Evolutionary conservation across 2,888 invertebrate species (phyloP), one percentile per base, ranked within the genome.

Genomic region (Trichopoda pennipes): DNA sequence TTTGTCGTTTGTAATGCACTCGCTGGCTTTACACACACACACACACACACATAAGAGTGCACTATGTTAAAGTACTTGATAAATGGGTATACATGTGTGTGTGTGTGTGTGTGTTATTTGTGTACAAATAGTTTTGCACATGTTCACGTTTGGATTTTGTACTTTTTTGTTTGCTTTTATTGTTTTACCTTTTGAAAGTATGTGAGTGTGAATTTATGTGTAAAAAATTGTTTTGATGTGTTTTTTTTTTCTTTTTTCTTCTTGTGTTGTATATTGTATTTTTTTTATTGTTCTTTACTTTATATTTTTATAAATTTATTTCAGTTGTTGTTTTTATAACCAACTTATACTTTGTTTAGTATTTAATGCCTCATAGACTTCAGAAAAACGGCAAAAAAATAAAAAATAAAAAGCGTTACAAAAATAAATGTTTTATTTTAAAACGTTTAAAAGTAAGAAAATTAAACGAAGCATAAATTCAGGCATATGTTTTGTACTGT

Each of bases 401-500:
- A 28, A 51, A 7, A 23, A 51, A 42, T 28, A 14, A 12, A 17
- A 23, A 75, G 66, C 78, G 74, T 79, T 82, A 75, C 75, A 82
- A 79, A 81, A 69, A 75, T 75, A 82, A 73, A 80, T 51, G 75
- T 60, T 64, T 73, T 78, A 75, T 73, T 78, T 76, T 78, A 79
- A 72, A 82, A 79, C 79, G 61, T 81, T 75, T 75, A 82, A 79
- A 70, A 82, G 81, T 79, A 82, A 82, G 81, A 79, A 82, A 79
- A 79, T 80, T 84, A 80, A 82, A 80, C 81, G 81, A 81, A 66
- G 81, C 80, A 81, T 83, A 80, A 77, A 74, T 79, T 82, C 70
- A 79, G 78, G 79, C 81, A 68, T 82, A 72, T 74, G 75, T 64
- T 63, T 53, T 61, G 47, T 58, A 38, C 58, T 64, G 47, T 69